A percentile compares a stretch with the other conserved stretches of the same genome.
Conservation (phyloP, 92 coral and sea anemone species). For the Nematostella vectensis region DNA sequence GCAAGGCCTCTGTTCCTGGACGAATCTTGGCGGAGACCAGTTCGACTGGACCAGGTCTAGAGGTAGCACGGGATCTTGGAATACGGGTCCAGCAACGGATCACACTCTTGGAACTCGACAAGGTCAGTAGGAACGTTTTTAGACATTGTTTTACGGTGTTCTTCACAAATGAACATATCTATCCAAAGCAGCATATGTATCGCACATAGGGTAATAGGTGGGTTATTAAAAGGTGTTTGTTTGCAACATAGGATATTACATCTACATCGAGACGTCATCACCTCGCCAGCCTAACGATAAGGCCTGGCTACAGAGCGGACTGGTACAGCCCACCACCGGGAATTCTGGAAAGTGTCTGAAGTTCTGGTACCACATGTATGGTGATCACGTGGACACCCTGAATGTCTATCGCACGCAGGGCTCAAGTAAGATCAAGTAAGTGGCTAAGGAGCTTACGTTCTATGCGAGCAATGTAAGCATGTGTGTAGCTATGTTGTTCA, state of each 20-base stretch:
- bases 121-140: conserved; percentile 54
- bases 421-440: conserved; percentile 56
- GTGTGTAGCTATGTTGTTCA: too few species aligned
- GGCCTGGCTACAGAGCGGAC: conserved; percentile 84
- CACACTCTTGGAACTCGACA: conserved; percentile 65
- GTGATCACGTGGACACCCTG: conserved; percentile 79
- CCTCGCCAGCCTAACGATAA: conserved; percentile 65
- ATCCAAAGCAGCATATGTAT: too few species aligned
- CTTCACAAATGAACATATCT: too few species aligned
- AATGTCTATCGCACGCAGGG: conserved; percentile 73
- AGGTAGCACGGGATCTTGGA: conserved; percentile 65
- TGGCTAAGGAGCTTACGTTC: conserved; percentile 20
- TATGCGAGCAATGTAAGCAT: background rate
- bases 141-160: too few species aligned
- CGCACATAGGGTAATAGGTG: too few species aligned
- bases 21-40: conserved; percentile 66
- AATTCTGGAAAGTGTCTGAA: conserved; percentile 80
- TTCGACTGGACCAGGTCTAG: conserved; percentile 89
- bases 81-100: conserved; percentile 84
- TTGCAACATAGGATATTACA: conserved; percentile 92
- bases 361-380: conserved; percentile 99
- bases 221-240: too few species aligned
- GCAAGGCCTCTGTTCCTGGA: conserved; percentile 83
- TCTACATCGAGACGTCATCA: conserved; percentile 84
- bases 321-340: conserved; percentile 77